Evolutionary conservation across 2,113 vertebrate genomes (phyloP), one percentile per base, ranked within the genome.

Genomic region (Cichladusa arquata): DNA sequence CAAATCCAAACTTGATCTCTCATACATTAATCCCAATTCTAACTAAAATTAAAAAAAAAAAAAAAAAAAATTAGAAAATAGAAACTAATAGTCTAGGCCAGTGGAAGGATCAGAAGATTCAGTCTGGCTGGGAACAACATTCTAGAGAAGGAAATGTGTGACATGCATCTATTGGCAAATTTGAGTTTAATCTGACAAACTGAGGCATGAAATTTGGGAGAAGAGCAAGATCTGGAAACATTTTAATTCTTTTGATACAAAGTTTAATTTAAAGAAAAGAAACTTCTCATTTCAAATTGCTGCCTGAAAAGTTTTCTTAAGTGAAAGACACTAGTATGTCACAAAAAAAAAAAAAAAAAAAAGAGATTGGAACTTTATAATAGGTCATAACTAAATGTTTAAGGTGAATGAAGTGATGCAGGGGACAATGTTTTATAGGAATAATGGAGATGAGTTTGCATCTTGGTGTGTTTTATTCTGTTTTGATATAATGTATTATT

Each of bases 281-380:
- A 19, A 60, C 8, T 66, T 86, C 34, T 78, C 1, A 33, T 93
- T 93, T 79, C 28, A 29, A 81, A 51, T 44, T 71, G 10, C 3
- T 15, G 19, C 23, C 51, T 51, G 8, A 33, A 69, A 51, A 8
- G 42, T 15, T 25, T 6, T 25, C 24, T 25, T 25, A 72, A n/a
- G 8, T 25, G 33, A 60, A 56, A 56, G 24, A 36, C 65, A 36
- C 65, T 19, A 53, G 45, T 76, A 57, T 67, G 71, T 60, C 19
- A 29, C 19, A 69, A 44, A 60, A 14, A 7, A 48, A 48, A 24
- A 24, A 24, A 48, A 48, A 20, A 45, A 45, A 45, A 45, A 20
- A 14, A 9, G 0, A 42, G 3, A 23, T 2, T 44, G 11, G 44
- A 67, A 45, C 2, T 8, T 56, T 66, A 3, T 24, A 33, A 8